phyloP scores from a whole-genome alignment of 2,113 vertebrate species.

The Cricetomys ansorgei region DNA sequence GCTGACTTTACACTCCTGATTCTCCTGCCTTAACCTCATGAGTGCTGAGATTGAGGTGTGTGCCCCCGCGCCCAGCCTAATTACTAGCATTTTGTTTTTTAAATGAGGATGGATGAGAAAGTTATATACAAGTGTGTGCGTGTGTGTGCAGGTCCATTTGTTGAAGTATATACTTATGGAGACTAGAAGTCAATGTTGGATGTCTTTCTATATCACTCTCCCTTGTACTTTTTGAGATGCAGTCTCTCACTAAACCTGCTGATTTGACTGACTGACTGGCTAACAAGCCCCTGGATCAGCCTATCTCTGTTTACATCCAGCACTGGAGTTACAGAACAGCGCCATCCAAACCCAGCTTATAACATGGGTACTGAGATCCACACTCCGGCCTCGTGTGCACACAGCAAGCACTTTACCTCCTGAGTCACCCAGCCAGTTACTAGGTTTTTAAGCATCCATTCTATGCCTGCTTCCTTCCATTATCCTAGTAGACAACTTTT shows the following conservation, averaged over 20 bases:
- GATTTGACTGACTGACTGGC: neutral
- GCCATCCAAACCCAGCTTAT: neutral
- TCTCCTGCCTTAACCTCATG: neutral
- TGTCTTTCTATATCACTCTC: neutral
- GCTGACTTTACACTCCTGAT: neutral
- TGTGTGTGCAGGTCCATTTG: neutral
- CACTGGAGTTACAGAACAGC: neutral
- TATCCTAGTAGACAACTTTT: slow-evolving; percentile 18
- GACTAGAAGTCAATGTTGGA: neutral
- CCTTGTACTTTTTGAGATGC: neutral
- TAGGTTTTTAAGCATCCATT: slow-evolving; percentile 41
- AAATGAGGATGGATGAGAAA: too few species aligned
- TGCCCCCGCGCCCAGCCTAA: neutral
- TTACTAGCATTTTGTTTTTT: neutral
- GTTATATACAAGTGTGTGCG: neutral
- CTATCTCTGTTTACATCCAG: neutral
- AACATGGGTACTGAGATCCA: neutral
- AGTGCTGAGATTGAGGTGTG: neutral
- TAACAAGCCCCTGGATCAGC: neutral
- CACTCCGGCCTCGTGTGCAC: neutral
- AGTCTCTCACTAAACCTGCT: neutral
- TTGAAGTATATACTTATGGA: neutral
- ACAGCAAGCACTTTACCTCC: neutral
- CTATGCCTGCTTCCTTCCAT: slow-evolving; percentile 25
- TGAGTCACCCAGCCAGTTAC: neutral